These are phyloP conservation scores for Zosterops japonicus DNA, from an alignment of 2,113 vertebrate species.

Conservation along the genomic window DNA sequence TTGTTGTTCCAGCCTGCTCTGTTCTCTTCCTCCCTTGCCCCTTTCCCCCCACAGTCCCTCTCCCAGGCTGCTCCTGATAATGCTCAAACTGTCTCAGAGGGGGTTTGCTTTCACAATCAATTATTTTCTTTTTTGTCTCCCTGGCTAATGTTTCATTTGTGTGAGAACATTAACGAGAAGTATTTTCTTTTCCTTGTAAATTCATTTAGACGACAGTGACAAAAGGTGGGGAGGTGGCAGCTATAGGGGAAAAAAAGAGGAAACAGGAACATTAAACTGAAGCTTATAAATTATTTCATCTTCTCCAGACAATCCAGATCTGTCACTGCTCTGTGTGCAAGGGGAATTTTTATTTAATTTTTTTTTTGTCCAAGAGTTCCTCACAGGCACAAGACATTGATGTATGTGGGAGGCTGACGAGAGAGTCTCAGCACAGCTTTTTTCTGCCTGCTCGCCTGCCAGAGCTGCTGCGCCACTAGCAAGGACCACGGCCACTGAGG, in stretches of 20 bases:
- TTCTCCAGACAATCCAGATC: slow-evolving; percentile 51
- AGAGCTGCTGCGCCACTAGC: neutral
- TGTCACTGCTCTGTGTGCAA: neutral
- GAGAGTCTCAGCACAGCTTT: neutral
- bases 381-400: slow-evolving; percentile 11
- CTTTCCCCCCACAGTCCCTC: neutral
- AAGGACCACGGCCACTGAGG: neutral
- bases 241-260: neutral
- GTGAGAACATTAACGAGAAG: slow-evolving; percentile 58
- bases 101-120: slow-evolving; percentile 56
- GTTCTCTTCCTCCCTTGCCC: neutral
- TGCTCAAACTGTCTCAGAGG: slow-evolving; percentile 29
- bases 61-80: slow-evolving; percentile 61
- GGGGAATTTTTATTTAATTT: neutral
- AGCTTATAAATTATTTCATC: slow-evolving; percentile 68
- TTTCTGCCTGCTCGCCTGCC: neutral
- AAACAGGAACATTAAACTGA: slow-evolving; percentile 1
- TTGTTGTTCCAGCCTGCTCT: slow-evolving; percentile 34
- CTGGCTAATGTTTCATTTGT: slow-evolving; percentile 53
- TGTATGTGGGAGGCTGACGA: neutral
- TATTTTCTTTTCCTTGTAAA: slow-evolving; percentile 61
- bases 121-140: slow-evolving; percentile 59
- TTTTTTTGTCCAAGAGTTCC: neutral
- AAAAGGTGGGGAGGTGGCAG: slow-evolving; percentile 62
- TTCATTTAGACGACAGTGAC: slow-evolving; percentile 34